Conservation (phyloP, 1,140 invertebrate genomes). For the Bombus superbus region DNA sequence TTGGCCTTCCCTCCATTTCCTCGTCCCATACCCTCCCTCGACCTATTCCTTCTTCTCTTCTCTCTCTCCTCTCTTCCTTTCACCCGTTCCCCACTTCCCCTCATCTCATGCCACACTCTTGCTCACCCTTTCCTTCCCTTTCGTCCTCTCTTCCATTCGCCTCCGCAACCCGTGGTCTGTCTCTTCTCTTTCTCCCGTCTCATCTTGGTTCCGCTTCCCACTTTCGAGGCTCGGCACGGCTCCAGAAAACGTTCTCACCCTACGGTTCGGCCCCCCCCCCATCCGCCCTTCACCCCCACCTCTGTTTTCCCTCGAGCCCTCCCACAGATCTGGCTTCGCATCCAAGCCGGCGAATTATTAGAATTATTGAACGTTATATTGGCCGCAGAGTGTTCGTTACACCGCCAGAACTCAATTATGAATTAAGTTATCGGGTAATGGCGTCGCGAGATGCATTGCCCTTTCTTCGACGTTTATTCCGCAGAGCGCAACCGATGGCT, state of each 20-base stretch:
- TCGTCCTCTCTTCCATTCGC: conserved; percentile 66
- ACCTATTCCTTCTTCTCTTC: conserved; percentile 72
- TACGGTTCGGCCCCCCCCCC: conserved; percentile 20
- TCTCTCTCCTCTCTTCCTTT: conserved; percentile 48
- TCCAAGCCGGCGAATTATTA: conserved; percentile 76
- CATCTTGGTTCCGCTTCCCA: conserved; percentile 62
- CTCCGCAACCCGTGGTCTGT: conserved; percentile 45
- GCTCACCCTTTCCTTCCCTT: conserved; percentile 18
- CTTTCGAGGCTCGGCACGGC: conserved; percentile 73
- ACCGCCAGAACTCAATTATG: conserved; percentile 74
- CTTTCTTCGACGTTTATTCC: not conserved
- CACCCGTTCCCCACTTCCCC: conserved; percentile 46
- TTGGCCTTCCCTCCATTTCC: conserved; percentile 82
- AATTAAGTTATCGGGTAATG: conserved; percentile 69
- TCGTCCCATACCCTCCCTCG: conserved; percentile 73
- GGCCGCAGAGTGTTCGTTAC: conserved; percentile 79
- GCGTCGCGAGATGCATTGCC: conserved; percentile 51
- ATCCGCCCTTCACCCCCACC: conserved; percentile 11
- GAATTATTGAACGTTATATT: conserved; percentile 82
- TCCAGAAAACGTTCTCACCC: conserved; percentile 78
- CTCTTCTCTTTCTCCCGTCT: conserved; percentile 61
- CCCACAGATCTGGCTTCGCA: conserved; percentile 41
- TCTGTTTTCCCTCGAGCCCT: not conserved
- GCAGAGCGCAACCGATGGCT: too few species aligned
- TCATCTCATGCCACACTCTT: not conserved